phyloP scores from a whole-genome alignment of 2,888 invertebrate species.

The Drosophila anomelani region DNA sequence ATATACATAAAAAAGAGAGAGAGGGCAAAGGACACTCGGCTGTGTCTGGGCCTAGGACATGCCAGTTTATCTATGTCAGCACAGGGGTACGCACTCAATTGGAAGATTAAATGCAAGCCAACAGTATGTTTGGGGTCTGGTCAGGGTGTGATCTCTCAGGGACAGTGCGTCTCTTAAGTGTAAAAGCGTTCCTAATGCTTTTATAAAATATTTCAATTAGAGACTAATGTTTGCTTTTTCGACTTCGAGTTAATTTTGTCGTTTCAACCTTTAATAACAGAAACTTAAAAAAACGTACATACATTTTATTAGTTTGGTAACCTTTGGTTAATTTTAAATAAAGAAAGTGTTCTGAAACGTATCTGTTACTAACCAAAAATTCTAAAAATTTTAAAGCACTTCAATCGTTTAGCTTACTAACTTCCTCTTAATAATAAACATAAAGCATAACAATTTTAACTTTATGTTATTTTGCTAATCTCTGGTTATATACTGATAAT shows the following conservation, averaged over 20 bases:
- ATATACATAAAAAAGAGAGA: neutral
- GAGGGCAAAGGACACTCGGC: slow-evolving; percentile 30
- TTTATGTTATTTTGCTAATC: too few relatives aligned
- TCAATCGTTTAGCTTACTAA: too few relatives aligned
- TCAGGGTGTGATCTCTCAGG: slow-evolving; percentile 13
- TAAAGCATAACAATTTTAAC: too few relatives aligned
- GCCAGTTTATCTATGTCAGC: slow-evolving; percentile 78
- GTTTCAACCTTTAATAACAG: too few relatives aligned
- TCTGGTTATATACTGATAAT: neutral
- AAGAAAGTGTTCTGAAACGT: too few relatives aligned
- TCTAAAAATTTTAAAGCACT: too few relatives aligned
- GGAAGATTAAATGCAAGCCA: slow-evolving; percentile 75
- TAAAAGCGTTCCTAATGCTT: neutral
- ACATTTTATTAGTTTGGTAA: neutral
- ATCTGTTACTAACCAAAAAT: too few relatives aligned
- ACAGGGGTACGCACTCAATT: slow-evolving; percentile 72
- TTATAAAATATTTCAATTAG: neutral
- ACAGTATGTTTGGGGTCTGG: slow-evolving; percentile 28
- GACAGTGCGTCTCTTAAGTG: slow-evolving; percentile 12
- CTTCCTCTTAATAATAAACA: too few relatives aligned
- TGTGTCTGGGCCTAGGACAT: slow-evolving; percentile 54
- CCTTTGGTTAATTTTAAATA: neutral
- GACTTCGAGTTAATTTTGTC: neutral
- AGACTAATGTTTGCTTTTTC: neutral
- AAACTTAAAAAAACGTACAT: too few relatives aligned